Evolutionary conservation across 2,888 invertebrate genomes (phyloP).

Genomic region (Trachelus iudaicus): DNA sequence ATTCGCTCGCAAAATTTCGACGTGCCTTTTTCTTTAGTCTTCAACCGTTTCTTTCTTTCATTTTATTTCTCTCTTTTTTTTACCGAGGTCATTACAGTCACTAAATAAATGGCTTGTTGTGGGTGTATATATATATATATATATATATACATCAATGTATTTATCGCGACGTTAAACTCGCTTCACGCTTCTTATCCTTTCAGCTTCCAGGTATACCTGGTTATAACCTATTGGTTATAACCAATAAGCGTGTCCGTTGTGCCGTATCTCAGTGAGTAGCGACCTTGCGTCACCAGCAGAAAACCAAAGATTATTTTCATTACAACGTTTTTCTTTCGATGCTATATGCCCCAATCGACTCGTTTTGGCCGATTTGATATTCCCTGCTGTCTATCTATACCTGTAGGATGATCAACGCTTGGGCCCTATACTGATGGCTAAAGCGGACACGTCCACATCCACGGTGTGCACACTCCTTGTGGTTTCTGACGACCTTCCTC

Average conservation of each 20-base stretch:
- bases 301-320: neutral
- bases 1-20: neutral
- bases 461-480: too few relatives aligned
- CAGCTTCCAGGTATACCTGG: neutral
- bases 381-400: too few relatives aligned
- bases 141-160: neutral
- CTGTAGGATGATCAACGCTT: too few relatives aligned
- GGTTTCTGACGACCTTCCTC: slow-evolving; percentile 25
- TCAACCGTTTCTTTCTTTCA: neutral
- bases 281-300: neutral
- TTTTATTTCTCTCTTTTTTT: neutral
- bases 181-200: neutral
- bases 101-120: neutral
- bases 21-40: neutral
- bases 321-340: neutral
- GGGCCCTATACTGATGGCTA: too few relatives aligned
- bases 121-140: too few relatives aligned
- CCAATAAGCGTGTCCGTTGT: neutral
- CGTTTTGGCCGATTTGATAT: too few relatives aligned
- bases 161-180: neutral
- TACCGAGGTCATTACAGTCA: neutral
- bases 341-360: neutral
- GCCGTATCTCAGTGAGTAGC: neutral
- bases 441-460: too few relatives aligned
- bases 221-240: neutral